Base-by-base conservation (phyloP, 2,888 invertebrate species). In the Platycheirus rosarum region DNA sequence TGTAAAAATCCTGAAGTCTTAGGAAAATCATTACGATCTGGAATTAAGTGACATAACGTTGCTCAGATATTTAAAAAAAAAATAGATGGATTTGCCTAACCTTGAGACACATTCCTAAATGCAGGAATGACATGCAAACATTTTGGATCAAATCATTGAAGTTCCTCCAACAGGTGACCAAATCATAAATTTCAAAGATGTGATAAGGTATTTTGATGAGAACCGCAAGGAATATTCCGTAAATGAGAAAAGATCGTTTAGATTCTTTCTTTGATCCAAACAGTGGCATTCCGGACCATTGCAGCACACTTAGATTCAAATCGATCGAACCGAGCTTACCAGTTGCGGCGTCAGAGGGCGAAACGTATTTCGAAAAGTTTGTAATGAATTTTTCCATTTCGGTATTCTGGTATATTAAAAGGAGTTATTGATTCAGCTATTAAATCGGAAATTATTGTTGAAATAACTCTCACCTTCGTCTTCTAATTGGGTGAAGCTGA, bases 281-380 rank as follows among this genome's bases (percentile, higher is more conserved):
- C 3, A 88, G 51, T 0, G 88, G 88, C 2, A 88, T 13, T 0
- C 88, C 88, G n/a, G 82, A 78, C 23, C 86, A 37, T 9, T 88
- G 87, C 0, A 86, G 85, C 55, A 88, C 53, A 82, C 85, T 86
- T 20, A 87, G 51, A 53, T 87, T 88, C 20, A 87, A 71, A 60
- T 87, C 86, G 11, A 88, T 85, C 3, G 88, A 88, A 32, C 88
- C 88, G 11, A 88, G 80, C 26, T 32, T 70, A 0, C 88, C 88
- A 14, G 65, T 66, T 0, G 53, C 49, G 0, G 87, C 84, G 76
- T 87, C 84, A 0, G 88, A 88, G 23, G 86, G 85, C 16, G 76
- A 60, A 42, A 86, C 14, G 8, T 48, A 9, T 26, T 74, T 37
- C 9, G 53, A 60, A 44, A 29, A 60, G 8, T 0, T 5, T 20